Evolutionary conservation across 2,797 vertebrate species (phyloP), one percentile per base, ranked within the genome.

Genomic region (Tolypeutes matacus): DNA sequence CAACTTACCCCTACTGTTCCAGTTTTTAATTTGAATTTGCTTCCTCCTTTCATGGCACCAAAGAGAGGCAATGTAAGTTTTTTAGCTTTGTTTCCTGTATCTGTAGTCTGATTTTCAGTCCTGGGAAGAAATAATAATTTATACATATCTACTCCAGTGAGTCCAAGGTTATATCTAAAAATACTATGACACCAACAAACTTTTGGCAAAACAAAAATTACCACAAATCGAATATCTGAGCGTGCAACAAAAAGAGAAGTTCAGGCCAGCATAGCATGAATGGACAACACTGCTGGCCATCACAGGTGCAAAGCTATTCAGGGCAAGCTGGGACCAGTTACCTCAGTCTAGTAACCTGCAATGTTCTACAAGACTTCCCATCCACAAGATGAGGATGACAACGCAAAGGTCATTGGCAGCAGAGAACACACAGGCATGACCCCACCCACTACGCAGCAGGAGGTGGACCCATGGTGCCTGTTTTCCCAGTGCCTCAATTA

Each of bases 41-140:
- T 99, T 70, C 99, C 99, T 80, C 99, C 99, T 98, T 99, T 99
- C 99, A 99, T 99, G 89, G 99, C 99, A 95, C 99, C 99, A 91
- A 99, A 99, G 93, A 99, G 97, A 6, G 99, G 99, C 86, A 99
- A 98, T 6, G 97, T 93, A 70, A 98, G 97, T 97, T 99, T 99
- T 96, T 99, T 99, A 17, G 98, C 96, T 96, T 99, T 99, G 90
- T 97, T 98, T 10, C 98, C 98, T 21, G 81, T 93, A 98, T 56
- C 98, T 97, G 96, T 93, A 97, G 27, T 82, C 86, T 97, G 96
- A 96, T 86, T 98, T 49, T 92, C 96, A 96, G 91, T 86, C 70
- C 98, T 98, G 96, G 75, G 72, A 0, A 96, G 80, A 97, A 69
- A 93, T 94, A 96, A 93, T 4, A 70, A 92, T 93, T 5, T n/a